Conservation (phyloP, 2,888 invertebrate species). For the Brassicogethes aeneus region DNA sequence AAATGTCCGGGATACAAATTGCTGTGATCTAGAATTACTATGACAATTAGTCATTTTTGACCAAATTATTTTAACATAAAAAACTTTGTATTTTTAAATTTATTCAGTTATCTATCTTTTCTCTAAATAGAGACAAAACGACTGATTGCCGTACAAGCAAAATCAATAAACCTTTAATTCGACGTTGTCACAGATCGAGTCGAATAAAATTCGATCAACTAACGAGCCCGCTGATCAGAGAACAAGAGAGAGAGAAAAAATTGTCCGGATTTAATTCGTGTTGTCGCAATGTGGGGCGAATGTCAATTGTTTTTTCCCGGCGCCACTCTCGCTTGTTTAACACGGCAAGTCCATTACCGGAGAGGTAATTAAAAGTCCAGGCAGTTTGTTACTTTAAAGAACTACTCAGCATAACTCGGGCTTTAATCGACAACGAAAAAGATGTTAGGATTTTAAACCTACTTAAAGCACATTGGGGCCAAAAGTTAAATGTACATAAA, state of each 20-base stretch:
- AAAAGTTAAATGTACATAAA: too few species aligned
- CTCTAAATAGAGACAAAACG: neutral
- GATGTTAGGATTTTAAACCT: slow-evolving; percentile 19
- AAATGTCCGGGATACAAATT: too few species aligned
- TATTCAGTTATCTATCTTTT: too few species aligned
- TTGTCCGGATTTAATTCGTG: slow-evolving; percentile 19
- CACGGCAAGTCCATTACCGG: slow-evolving; percentile 44
- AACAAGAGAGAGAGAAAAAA: neutral
- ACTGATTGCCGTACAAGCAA: neutral
- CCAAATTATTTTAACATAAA: too few species aligned
- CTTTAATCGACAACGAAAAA: slow-evolving; percentile 35
- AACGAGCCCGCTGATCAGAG: too few species aligned
- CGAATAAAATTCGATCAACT: neutral
- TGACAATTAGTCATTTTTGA: too few species aligned
- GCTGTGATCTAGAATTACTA: too few species aligned
- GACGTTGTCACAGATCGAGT: neutral
- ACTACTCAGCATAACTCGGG: slow-evolving; percentile 37
- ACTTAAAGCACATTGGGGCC: neutral
- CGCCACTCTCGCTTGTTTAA: slow-evolving; percentile 40
- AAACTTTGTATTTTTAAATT: too few species aligned
- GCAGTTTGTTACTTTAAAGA: slow-evolving; percentile 36
- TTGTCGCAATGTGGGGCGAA: slow-evolving; percentile 35
- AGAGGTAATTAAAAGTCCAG: slow-evolving; percentile 43
- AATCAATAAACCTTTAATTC: neutral
- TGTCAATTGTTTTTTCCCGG: slow-evolving; percentile 38